These are phyloP conservation scores for Lates japonicus DNA, from an alignment of 2,797 vertebrate genomes.

Conservation along the genomic window DNA sequence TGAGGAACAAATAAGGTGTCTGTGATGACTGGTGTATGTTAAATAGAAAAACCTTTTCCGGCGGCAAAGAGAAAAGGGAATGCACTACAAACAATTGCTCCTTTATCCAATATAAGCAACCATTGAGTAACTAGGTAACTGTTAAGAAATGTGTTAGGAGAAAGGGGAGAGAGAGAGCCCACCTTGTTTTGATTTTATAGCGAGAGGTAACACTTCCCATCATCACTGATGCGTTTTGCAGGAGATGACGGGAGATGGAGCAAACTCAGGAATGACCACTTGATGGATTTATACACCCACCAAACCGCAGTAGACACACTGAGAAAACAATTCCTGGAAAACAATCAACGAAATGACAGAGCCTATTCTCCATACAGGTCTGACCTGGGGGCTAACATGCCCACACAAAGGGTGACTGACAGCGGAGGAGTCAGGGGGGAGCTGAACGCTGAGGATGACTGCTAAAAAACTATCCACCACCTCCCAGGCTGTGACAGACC, in stretches of 20 bases:
- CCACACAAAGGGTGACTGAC: slow-evolving; percentile 48
- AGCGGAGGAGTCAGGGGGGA: slow-evolving; percentile 32
- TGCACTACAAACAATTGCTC: slow-evolving; percentile 51
- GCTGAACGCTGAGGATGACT: slow-evolving; percentile 8
- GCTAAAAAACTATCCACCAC: slow-evolving; percentile 41
- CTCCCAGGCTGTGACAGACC: slow-evolving; percentile 32
- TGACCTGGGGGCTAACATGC: slow-evolving; percentile 61
- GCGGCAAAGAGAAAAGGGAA: slow-evolving; percentile 49
- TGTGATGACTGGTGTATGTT: not conserved
- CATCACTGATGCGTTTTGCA: slow-evolving; percentile 52
- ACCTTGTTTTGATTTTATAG: slow-evolving; percentile 59
- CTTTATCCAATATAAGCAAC: slow-evolving; percentile 47
- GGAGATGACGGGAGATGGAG: slow-evolving; percentile 51
- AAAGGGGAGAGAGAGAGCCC: slow-evolving; percentile 25
- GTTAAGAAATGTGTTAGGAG: slow-evolving; percentile 36
- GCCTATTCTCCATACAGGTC: slow-evolving; percentile 45
- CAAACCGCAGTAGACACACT: slow-evolving; percentile 71
- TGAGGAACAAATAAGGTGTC: not conserved
- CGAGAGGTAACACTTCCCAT: slow-evolving; percentile 46
- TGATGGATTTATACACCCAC: slow-evolving; percentile 77
- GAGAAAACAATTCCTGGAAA: slow-evolving; percentile 75
- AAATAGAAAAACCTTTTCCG: slow-evolving; percentile 13
- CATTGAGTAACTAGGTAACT: slow-evolving; percentile 28
- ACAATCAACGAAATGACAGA: slow-evolving; percentile 72
- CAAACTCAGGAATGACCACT: slow-evolving; percentile 71